These are phyloP conservation scores for Gymnogyps californianus DNA, from an alignment of 2,113 vertebrate species.

Conservation along the genomic window DNA sequence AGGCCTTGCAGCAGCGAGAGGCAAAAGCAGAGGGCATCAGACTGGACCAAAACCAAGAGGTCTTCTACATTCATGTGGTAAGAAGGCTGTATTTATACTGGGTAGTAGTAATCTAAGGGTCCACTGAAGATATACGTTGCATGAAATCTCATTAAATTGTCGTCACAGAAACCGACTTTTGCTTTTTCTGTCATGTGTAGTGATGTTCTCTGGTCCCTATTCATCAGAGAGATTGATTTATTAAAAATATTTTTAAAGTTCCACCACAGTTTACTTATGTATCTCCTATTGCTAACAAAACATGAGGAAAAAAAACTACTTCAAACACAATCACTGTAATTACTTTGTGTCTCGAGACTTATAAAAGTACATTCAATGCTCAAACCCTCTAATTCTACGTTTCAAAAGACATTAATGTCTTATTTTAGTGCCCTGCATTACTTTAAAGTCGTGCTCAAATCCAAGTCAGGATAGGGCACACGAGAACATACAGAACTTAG, in stretches of 20 bases:
- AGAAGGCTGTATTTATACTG: background rate
- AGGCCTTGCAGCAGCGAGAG: background rate
- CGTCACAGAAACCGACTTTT: background rate
- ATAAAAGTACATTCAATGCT: background rate
- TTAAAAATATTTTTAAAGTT: background rate
- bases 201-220: background rate
- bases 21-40: background rate
- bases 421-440: background rate
- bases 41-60: background rate
- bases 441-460: background rate
- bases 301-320: background rate
- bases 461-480: background rate
- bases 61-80: background rate
- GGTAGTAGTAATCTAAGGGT: background rate
- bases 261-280: background rate
- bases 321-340: constrained; percentile 17
- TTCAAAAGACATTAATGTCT: background rate
- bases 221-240: background rate
- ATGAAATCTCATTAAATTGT: background rate
- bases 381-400: background rate
- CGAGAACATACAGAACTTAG: background rate
- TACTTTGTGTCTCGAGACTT: background rate
- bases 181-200: background rate
- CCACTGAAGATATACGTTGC: background rate
- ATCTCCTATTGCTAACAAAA: background rate